phyloP scores from a whole-genome alignment of 2,888 invertebrate species.

The Mesochorus sp. region DNA sequence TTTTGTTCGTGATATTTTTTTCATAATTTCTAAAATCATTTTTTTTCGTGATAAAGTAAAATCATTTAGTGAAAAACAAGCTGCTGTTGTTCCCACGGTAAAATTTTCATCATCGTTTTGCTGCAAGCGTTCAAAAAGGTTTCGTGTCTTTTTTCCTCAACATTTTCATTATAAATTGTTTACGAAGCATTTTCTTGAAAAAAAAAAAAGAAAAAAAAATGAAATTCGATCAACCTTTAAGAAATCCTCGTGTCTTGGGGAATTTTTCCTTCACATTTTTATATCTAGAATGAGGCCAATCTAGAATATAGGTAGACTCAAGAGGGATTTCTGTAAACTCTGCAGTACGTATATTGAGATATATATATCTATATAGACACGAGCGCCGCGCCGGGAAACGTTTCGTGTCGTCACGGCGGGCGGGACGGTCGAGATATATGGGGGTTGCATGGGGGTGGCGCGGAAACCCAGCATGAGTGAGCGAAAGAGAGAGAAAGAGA shows the following conservation, averaged over 20 bases:
- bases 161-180: neutral
- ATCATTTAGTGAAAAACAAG: too few relatives aligned
- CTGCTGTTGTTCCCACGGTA: too few relatives aligned
- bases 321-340: constrained; percentile 10
- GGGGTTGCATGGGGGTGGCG: constrained; percentile 1
- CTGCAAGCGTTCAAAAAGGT: too few relatives aligned
- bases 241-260: constrained; percentile 8
- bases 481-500: neutral
- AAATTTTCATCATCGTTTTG: too few relatives aligned
- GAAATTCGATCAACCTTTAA: neutral
- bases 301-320: constrained; percentile 2
- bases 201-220: too few relatives aligned
- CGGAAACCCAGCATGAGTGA: neutral
- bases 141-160: neutral
- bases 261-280: constrained; percentile 9
- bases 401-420: neutral
- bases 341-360: too few relatives aligned
- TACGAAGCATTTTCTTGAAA: neutral
- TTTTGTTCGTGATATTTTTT: too few relatives aligned
- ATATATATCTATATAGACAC: too few relatives aligned
- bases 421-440: neutral
- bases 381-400: constrained; percentile 20
- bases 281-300: constrained; percentile 21
- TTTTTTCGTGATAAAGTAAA: too few relatives aligned
- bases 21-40: too few relatives aligned